Evolutionary conservation across 2,797 vertebrate species (phyloP).

Genomic region (Cottoperca gobio): DNA sequence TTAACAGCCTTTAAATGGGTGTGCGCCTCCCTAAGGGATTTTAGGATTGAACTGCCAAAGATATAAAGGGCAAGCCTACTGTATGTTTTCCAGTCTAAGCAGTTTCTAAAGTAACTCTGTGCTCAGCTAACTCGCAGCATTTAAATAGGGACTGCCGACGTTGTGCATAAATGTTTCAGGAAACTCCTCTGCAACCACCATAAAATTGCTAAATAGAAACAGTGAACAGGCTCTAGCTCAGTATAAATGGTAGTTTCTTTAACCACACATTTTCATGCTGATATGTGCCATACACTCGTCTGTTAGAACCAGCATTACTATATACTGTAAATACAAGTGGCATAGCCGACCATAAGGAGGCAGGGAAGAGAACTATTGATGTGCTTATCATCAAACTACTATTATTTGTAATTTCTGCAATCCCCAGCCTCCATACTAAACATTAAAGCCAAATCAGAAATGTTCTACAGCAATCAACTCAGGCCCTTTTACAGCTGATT

Average conservation of each 20-base stretch:
- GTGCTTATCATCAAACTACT: slow-evolving; percentile 29
- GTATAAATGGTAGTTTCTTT: slow-evolving; percentile 14
- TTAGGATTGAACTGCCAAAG: slow-evolving; percentile 67
- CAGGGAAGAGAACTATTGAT: background rate
- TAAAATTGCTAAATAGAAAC: slow-evolving; percentile 17
- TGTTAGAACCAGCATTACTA: background rate
- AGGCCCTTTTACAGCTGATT: slow-evolving; percentile 27
- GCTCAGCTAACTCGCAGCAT: slow-evolving; percentile 37
- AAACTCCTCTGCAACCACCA: slow-evolving; percentile 5
- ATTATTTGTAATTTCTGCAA: slow-evolving; percentile 31
- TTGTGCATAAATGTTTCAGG: slow-evolving; percentile 22
- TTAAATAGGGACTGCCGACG: slow-evolving; percentile 9
- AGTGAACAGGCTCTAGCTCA: slow-evolving; percentile 1
- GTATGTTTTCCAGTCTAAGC: slow-evolving; percentile 63
- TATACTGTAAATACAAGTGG: slow-evolving; percentile 1
- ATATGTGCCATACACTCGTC: slow-evolving; percentile 23
- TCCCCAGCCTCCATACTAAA: slow-evolving; percentile 10
- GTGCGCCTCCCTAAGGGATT: slow-evolving; percentile 68
- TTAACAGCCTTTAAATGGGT: slow-evolving; percentile 79
- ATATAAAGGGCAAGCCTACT: slow-evolving; percentile 66
- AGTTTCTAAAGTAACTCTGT: slow-evolving; percentile 61
- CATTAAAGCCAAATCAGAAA: slow-evolving; percentile 28
- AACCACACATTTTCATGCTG: slow-evolving; percentile 23
- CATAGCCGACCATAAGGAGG: slow-evolving; percentile 7
- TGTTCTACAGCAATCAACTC: slow-evolving; percentile 29